phyloP scores from a whole-genome alignment of 1,140 invertebrate species.

The Glossosoma conforme region DNA sequence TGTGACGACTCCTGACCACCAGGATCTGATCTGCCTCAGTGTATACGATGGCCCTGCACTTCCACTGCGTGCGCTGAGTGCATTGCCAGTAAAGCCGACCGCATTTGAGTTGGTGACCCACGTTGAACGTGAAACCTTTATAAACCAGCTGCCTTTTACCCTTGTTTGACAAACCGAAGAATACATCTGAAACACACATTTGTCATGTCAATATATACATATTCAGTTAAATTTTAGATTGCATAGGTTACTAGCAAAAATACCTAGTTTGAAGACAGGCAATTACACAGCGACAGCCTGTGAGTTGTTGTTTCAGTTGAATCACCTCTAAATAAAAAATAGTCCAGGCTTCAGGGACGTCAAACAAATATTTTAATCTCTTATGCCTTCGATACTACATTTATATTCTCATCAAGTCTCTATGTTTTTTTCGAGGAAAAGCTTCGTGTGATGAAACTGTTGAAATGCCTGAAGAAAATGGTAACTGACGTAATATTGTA shows the following conservation, averaged over 20 bases:
- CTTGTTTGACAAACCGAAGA: neutral
- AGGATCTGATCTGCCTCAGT: neutral
- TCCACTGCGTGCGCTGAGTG: neutral
- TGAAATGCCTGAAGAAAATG: too few relatives aligned
- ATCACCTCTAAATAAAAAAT: slow-evolving; percentile 1
- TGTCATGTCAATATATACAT: neutral
- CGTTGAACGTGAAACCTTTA: neutral
- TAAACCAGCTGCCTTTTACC: neutral
- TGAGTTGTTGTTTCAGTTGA: neutral
- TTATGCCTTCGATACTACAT: too few relatives aligned
- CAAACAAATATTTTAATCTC: too few relatives aligned
- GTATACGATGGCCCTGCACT: neutral
- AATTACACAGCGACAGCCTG: too few relatives aligned
- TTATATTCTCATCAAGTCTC: too few relatives aligned
- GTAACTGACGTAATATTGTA: too few relatives aligned
- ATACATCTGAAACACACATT: neutral
- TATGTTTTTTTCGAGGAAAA: too few relatives aligned
- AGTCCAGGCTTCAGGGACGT: too few relatives aligned
- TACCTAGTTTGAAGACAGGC: too few relatives aligned
- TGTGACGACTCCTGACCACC: neutral
- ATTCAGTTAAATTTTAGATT: neutral
- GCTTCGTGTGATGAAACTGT: too few relatives aligned
- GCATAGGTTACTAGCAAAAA: too few relatives aligned
- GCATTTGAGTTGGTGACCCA: neutral
- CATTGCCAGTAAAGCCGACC: neutral